Percentiles rank a stretch among this genome's conserved stretches.
Conservation (phyloP, 2,888 invertebrate genomes). For the Rhaphigaster nebulosa region DNA sequence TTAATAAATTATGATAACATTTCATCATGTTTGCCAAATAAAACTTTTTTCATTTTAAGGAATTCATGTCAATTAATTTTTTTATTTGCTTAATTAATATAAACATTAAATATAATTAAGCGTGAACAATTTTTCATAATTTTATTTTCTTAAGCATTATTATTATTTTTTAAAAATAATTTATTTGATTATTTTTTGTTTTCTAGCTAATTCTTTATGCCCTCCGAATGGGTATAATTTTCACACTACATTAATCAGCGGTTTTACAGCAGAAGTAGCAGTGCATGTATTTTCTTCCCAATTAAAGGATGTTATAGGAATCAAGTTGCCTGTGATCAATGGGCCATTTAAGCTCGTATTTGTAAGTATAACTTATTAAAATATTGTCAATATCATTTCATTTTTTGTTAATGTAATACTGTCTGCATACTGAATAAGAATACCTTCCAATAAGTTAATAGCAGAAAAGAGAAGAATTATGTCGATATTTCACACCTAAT, state of each 20-base stretch:
- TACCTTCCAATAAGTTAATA: too few species aligned
- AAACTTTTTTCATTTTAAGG: too few species aligned
- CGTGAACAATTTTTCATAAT: too few species aligned
- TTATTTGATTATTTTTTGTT: neutral
- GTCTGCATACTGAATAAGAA: neutral
- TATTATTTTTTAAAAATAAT: neutral
- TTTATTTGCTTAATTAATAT: too few species aligned
- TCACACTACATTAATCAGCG: slow-evolving; percentile 84
- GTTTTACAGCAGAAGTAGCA: slow-evolving; percentile 90
- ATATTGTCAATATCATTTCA: neutral
- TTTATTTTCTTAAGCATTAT: too few species aligned
- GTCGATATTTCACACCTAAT: too few species aligned
- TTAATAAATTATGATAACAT: too few species aligned
- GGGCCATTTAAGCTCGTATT: slow-evolving; percentile 64
- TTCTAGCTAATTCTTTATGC: slow-evolving; percentile 80
- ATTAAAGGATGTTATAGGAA: slow-evolving; percentile 76
- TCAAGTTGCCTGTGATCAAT: slow-evolving; percentile 69
- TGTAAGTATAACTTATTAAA: slow-evolving; percentile 58
- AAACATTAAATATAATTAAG: neutral
- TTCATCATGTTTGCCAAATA: too few species aligned
- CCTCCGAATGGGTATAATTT: slow-evolving; percentile 77
- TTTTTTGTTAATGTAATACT: neutral
- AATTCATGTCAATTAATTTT: too few species aligned
- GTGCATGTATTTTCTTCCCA: slow-evolving; percentile 88
- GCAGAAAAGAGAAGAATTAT: too few species aligned